phyloP scores from a whole-genome alignment of 2,797 vertebrate genomes.

The Sebastes paucispinis region DNA sequence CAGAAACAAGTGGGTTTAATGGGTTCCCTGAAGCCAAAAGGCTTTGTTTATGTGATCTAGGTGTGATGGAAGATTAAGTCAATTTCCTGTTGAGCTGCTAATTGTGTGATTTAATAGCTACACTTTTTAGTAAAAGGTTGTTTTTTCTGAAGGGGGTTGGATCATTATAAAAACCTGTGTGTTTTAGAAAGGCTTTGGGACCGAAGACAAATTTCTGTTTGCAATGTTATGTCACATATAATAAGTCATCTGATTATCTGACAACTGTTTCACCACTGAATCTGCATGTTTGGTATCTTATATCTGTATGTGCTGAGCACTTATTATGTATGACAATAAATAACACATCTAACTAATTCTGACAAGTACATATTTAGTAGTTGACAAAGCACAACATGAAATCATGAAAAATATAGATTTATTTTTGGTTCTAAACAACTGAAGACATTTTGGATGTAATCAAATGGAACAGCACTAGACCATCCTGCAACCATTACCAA shows the following conservation, averaged over 20 bases:
- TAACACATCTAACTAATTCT: not conserved
- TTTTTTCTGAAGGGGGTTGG: too few species aligned
- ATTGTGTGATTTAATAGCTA: not conserved
- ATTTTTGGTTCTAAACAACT: slow-evolving; percentile 53
- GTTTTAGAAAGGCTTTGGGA: not conserved
- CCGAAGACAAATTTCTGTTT: not conserved
- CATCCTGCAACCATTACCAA: slow-evolving; percentile 11
- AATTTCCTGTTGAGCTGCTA: not conserved
- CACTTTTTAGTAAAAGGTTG: not conserved
- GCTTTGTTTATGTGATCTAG: not conserved
- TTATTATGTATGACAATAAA: not conserved
- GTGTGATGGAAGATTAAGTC: not conserved
- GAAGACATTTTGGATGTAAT: slow-evolving; percentile 14
- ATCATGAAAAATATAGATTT: slow-evolving; percentile 74
- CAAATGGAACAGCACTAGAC: slow-evolving; percentile 14
- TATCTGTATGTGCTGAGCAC: not conserved
- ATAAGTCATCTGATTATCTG: not conserved
- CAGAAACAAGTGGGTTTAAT: not conserved
- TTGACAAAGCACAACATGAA: slow-evolving; percentile 3
- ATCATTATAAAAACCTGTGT: not conserved
- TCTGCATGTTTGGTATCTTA: not conserved
- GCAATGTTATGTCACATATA: too few species aligned
- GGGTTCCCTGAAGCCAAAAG: not conserved
- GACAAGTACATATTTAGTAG: not conserved
- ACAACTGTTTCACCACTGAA: not conserved